phyloP scores from a whole-genome alignment of 2,888 invertebrate genomes.

The Zygogramma bicolorata region DNA sequence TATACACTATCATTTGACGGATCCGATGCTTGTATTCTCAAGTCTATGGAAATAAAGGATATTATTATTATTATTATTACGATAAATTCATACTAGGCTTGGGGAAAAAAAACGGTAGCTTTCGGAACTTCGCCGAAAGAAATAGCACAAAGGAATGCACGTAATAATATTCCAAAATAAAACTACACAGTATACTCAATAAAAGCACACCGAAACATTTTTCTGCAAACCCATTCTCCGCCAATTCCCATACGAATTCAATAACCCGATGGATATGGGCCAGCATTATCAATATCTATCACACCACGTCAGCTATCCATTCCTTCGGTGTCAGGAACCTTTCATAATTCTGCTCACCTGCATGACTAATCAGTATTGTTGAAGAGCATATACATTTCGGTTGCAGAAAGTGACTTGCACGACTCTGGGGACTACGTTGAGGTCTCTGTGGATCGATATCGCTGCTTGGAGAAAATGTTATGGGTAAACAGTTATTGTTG shows the following conservation, averaged over 20 bases:
- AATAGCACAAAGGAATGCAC: too few species aligned
- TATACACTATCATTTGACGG: too few species aligned
- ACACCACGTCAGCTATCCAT: conserved; percentile 23
- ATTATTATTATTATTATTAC: too few species aligned
- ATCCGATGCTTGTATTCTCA: too few species aligned
- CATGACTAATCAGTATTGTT: conserved; percentile 39
- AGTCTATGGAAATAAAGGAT: too few species aligned
- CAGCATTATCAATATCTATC: conserved; percentile 37
- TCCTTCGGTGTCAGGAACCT: conserved; percentile 42
- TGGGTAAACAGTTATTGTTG: conserved; percentile 25
- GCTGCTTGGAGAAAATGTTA: conserved; percentile 17
- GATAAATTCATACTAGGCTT: too few species aligned
- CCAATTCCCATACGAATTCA: conserved; percentile 26
- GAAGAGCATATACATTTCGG: conserved; percentile 43
- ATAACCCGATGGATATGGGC: conserved; percentile 26
- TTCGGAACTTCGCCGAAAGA: too few species aligned
- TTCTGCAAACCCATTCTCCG: neutral
- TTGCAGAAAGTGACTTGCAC: conserved; percentile 54
- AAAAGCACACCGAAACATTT: neutral
- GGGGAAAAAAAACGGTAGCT: too few species aligned
- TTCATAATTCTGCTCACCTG: conserved; percentile 42
- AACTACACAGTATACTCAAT: too few species aligned
- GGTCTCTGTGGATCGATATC: conserved; percentile 33
- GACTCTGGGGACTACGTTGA: conserved; percentile 51
- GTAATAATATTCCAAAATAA: too few species aligned